A percentile compares a stretch with the other conserved stretches of the same genome.
phyloP scores from a whole-genome alignment of 1,140 invertebrate genomes.

The Chionoecetes opilio region DNA sequence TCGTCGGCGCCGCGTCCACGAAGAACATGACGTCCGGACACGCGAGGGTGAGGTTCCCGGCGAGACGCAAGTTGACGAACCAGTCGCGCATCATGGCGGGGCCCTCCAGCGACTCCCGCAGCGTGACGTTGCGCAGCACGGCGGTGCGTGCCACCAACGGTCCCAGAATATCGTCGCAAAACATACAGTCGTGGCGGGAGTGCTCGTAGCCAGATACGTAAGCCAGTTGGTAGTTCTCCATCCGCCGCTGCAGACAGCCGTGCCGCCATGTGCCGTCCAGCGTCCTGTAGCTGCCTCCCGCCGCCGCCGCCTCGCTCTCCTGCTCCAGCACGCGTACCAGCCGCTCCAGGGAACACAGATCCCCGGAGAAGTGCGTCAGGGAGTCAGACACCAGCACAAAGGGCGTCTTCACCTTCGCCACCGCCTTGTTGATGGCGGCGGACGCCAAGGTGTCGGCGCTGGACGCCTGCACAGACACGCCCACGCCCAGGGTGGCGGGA shows the following conservation, averaged over 20 bases:
- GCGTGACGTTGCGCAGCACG: slow-evolving; percentile 73
- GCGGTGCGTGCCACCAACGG: slow-evolving; percentile 82
- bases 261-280: slow-evolving; percentile 82
- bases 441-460: not conserved
- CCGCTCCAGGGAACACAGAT: slow-evolving; percentile 82
- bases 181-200: slow-evolving; percentile 83
- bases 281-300: slow-evolving; percentile 82
- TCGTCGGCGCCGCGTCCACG: slow-evolving; percentile 64
- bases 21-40: slow-evolving; percentile 83
- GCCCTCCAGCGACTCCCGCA: slow-evolving; percentile 79
- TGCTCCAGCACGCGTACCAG: slow-evolving; percentile 82
- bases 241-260: slow-evolving; percentile 82
- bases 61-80: slow-evolving; percentile 81
- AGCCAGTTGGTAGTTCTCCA: slow-evolving; percentile 82
- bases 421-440: slow-evolving; percentile 80
- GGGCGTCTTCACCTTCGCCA: slow-evolving; percentile 81
- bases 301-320: slow-evolving; percentile 78
- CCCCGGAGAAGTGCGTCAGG: slow-evolving; percentile 80
- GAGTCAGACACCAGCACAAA: slow-evolving; percentile 82
- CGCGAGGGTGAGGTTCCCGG: slow-evolving; percentile 75
- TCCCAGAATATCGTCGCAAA: slow-evolving; percentile 82
- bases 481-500: not conserved
- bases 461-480: not conserved
- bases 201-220: slow-evolving; percentile 82
- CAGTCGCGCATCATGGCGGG: slow-evolving; percentile 82